Evolutionary conservation across 2,113 vertebrate species (phyloP), one percentile per base, ranked within the genome.

Genomic region (Stigmatopora nigra): DNA sequence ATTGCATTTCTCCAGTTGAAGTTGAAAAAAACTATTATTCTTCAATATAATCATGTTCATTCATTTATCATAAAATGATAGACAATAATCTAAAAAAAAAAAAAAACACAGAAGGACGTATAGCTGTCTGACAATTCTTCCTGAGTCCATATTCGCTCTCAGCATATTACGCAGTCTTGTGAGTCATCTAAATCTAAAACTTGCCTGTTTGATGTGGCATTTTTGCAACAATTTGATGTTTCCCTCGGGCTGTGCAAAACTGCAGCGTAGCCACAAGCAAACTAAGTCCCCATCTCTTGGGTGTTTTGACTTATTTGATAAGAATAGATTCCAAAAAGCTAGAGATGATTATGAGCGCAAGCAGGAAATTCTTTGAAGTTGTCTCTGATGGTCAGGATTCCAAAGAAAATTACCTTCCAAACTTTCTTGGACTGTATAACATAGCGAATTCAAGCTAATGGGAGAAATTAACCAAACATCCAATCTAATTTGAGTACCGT

Each of bases 191-290:
- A 19, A 60, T 60, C 58, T 13, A 13, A 60, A 60, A 20, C 58
- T 17, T 41, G 58, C 36, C 36, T 7, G 36, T 60, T 60, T 60
- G 58, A 60, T 60, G 58, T 60, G 58, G 41, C 58, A 44, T 60
- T 60, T 60, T 44, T 11, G 10, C n/a, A 60, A 44, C 58, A 60
- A 44, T 44, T 60, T 17, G 19, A 8, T 16, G 13, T 56, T 60
- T 44, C 36, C 57, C 57, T 10, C 57, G n/a, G 57, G 57, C 36
- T 59, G 38, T 3, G 13, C 9, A 41, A 59, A 59, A 59, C 38
- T 41, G 57, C 57, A 41, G 57, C 57, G 41, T 51, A 51, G n/a
- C 49, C 49, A 51, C 49, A n/a, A 51, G 49, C 49, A 51, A 51
- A 51, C 49, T n/a, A 51, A 15, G n/a, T 59, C 57, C 17, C 38